phyloP scores from a whole-genome alignment of 1,140 invertebrate genomes.

The Drosophila ohnishii region DNA sequence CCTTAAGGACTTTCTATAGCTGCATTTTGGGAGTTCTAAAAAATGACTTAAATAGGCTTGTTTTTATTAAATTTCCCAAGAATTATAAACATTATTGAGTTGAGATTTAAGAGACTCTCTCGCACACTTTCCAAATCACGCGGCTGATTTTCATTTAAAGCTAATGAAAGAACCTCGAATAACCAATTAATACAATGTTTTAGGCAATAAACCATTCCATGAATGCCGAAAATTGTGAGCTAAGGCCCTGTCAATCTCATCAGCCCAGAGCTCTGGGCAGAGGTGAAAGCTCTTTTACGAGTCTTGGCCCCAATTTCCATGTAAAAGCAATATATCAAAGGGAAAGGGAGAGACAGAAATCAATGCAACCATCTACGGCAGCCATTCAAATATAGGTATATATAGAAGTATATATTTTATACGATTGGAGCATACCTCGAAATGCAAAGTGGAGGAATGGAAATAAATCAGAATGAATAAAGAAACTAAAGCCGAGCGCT shows the following conservation, averaged over 20 bases:
- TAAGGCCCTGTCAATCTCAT: conserved; percentile 33
- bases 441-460: conserved; percentile 38
- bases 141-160: background rate
- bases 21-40: background rate
- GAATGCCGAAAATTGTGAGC: conserved; percentile 22
- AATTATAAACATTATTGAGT: background rate
- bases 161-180: conserved; percentile 8
- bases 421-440: conserved; percentile 2
- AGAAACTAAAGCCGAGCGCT: conserved; percentile 1
- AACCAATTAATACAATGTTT: conserved; percentile 34
- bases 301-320: conserved; percentile 39
- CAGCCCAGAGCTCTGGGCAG: too few relatives aligned
- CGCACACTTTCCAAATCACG: background rate
- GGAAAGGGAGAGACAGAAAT: conserved; percentile 38
- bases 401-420: conserved; percentile 20
- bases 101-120: background rate
- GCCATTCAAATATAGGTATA: conserved; percentile 61
- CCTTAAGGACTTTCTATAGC: background rate
- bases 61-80: background rate
- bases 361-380: conserved; percentile 37
- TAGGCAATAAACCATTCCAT: conserved; percentile 17
- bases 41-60: background rate
- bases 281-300: conserved; percentile 37
- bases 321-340: conserved; percentile 60
- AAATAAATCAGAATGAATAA: conserved; percentile 64